These are phyloP conservation scores for Orchesella cincta DNA, from an alignment of 1,140 invertebrate genomes.

Conservation along the genomic window DNA sequence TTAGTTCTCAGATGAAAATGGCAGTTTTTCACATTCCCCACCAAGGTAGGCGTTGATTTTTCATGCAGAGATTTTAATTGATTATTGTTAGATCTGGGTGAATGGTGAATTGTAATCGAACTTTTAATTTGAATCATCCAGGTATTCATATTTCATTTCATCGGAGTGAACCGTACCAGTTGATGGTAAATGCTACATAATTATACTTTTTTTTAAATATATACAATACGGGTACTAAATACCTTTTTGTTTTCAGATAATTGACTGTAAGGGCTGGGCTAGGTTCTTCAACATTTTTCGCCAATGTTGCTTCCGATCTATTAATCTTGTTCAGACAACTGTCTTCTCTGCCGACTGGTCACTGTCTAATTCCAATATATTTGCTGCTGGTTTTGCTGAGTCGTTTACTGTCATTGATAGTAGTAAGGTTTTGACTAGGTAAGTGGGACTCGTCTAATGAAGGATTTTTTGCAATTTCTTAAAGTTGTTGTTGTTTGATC, in stretches of 20 bases:
- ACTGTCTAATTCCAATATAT: not conserved
- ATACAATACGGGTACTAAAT: not conserved
- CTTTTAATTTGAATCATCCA: not conserved
- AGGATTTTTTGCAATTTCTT: too few species aligned
- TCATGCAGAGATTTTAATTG: not conserved
- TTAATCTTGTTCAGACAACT: not conserved
- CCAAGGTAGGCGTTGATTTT: not conserved
- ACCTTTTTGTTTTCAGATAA: not conserved
- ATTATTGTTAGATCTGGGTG: too few species aligned
- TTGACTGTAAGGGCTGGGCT: not conserved
- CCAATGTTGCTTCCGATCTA: slow-evolving; percentile 4
- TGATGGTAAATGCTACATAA: not conserved
- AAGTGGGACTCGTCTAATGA: too few species aligned
- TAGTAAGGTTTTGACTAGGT: not conserved
- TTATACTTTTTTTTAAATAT: not conserved
- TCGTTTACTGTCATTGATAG: not conserved
- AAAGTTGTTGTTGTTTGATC: too few species aligned
- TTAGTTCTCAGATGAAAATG: not conserved
- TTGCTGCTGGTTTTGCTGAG: not conserved
- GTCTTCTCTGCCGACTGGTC: slow-evolving; percentile 17
- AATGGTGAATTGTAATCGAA: too few species aligned
- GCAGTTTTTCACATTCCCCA: slow-evolving; percentile 8
- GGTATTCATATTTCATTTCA: slow-evolving; percentile 7
- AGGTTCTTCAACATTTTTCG: slow-evolving; percentile 1
- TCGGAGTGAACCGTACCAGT: slow-evolving; percentile 6